phyloP scores from a whole-genome alignment of 2,113 vertebrate species.

The Misgurnus mizolepis region DNA sequence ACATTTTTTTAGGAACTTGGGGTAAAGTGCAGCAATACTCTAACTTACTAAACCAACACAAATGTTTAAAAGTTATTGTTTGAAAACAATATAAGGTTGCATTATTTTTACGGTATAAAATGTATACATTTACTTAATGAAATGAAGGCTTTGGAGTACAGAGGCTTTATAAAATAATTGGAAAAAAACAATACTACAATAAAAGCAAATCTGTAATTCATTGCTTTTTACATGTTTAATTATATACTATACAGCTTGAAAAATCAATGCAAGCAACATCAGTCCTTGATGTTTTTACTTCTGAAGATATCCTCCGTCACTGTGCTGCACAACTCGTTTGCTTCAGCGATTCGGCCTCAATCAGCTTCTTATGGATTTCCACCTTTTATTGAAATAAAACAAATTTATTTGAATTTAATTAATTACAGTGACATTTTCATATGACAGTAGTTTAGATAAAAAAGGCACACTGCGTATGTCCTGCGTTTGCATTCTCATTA shows the following conservation, averaged over 20 bases:
- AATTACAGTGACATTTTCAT: background rate
- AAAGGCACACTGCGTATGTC: no score
- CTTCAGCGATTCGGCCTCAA: constrained; percentile 83
- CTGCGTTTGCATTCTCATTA: constrained; percentile 54
- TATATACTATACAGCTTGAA: background rate
- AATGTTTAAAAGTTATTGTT: background rate
- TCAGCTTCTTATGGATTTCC: constrained; percentile 95
- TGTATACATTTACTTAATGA: background rate
- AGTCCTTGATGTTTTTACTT: background rate
- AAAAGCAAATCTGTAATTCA: background rate
- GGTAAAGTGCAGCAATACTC: constrained; percentile 49
- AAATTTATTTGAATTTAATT: background rate
- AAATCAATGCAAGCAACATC: background rate
- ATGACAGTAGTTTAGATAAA: background rate
- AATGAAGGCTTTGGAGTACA: no score
- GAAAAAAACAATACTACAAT: background rate
- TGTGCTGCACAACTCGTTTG: constrained; percentile 84
- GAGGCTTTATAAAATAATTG: no score
- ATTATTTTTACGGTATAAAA: background rate
- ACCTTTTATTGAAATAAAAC: constrained; percentile 71
- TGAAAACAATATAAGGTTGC: background rate
- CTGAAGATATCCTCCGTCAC: constrained; percentile 55
- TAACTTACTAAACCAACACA: background rate
- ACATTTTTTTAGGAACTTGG: no score
- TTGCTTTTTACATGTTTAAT: background rate